Evolutionary conservation across 2,888 invertebrate genomes (phyloP), one percentile per base, ranked within the genome.

Genomic region (Lysandra bellargus): DNA sequence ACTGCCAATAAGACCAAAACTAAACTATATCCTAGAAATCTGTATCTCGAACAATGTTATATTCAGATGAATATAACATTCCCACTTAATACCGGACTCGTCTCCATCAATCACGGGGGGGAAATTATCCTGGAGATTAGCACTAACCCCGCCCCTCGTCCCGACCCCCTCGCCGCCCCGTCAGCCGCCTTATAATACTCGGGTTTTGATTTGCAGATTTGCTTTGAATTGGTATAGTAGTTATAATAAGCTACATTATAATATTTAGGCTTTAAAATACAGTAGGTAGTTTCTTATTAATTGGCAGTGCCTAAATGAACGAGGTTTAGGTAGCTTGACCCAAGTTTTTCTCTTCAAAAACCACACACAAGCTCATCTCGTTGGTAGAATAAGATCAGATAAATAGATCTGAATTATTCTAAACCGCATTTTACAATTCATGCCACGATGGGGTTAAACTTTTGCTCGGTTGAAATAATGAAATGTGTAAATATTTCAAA

Each of bases 51-150:
- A 49, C 23, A 79, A 73, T 60, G 77, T 76, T 78, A 37, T 75
- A 37, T 60, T 72, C 57, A 72, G 76, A 77, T 49, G 17, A 69
- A 74, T 79, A 78, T 80, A 79, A 81, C 77, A 80, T 82, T 85
- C 86, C 86, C 86, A 84, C 85, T 84, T 85, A 85, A 84, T 83
- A 83, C 82, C 86, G 84, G 84, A 83, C 83, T 84, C 86, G 83
- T 88, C 88, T 85, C 85, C 89, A 91, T 92, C 91, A 87, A 92
- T 92, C 92, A 92, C 84, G 73, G 81, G 80, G 57, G 85, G 89
- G 91, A 91, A 90, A 92, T 92, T 92, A 91, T 90, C 83, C 85
- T 85, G 84, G 89, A 80, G 89, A 90, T 92, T 91, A 92, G 76
- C 76, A 76, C 23, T 76, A 76, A 33, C 49, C 44, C 61, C 23